Conservation (phyloP, 2,113 vertebrate genomes). For the Sinocyclocheilus grahami region DNA sequence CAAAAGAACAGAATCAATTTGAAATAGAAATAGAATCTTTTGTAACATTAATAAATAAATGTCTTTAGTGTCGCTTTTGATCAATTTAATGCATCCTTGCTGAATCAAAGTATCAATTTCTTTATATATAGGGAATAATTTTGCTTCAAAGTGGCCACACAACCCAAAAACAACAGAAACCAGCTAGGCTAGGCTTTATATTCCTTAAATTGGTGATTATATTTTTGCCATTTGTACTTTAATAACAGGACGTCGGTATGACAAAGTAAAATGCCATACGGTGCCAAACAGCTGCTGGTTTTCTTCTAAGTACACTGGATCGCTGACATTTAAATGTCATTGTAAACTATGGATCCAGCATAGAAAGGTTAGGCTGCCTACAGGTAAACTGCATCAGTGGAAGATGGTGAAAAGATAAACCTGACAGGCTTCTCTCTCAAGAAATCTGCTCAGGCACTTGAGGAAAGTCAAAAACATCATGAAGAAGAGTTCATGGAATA, state of each 20-base stretch:
- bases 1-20: not conserved
- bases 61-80: too few relatives aligned
- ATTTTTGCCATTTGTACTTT: not conserved
- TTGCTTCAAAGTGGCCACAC: not conserved
- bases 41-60: too few relatives aligned
- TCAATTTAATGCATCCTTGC: not conserved
- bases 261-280: not conserved
- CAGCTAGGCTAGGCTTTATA: not conserved
- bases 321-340: constrained; percentile 55
- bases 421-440: not conserved
- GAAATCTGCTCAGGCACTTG: not conserved
- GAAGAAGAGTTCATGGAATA: not conserved
- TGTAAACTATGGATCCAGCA: not conserved
- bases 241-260: not conserved
- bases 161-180: not conserved
- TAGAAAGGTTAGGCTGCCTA: constrained; percentile 32
- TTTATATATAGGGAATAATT: not conserved
- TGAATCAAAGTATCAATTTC: not conserved
- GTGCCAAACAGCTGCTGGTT: not conserved
- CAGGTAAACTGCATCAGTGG: not conserved
- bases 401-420: not conserved
- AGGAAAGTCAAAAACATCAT: not conserved
- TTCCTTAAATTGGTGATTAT: not conserved
- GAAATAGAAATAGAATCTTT: too few relatives aligned
- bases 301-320: not conserved